These are phyloP conservation scores for Heliconius cydno DNA, from an alignment of 2,888 invertebrate genomes.

Conservation along the genomic window DNA sequence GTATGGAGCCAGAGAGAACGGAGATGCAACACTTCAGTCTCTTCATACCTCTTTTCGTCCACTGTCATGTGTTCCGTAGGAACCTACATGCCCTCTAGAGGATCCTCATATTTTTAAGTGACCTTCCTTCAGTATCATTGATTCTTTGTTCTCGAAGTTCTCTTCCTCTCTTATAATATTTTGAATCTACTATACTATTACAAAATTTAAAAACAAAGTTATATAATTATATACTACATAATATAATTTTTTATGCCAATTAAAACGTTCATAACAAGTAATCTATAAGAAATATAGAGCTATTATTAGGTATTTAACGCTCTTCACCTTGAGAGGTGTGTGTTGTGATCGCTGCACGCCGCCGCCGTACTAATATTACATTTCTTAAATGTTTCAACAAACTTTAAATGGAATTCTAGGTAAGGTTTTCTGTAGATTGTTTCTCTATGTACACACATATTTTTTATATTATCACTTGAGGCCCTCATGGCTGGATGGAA, in stretches of 20 bases:
- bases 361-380: not conserved
- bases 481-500: not conserved
- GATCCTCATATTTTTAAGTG: no score
- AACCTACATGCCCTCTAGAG: no score
- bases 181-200: not conserved
- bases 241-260: not conserved
- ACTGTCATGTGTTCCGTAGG: no score
- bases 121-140: no score
- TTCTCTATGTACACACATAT: not conserved
- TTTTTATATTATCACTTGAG: not conserved
- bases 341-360: not conserved
- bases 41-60: no score
- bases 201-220: not conserved
- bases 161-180: no score
- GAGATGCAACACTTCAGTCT: no score
- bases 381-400: not conserved
- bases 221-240: not conserved
- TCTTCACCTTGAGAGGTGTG: constrained; percentile 17
- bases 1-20: no score
- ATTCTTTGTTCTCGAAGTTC: not conserved
- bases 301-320: constrained; percentile 18
- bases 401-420: not conserved
- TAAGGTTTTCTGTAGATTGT: not conserved
- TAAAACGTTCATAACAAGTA: constrained; percentile 19
- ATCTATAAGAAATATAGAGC: not conserved